Conservation (phyloP, 1,140 invertebrate species). For the Orchestia grillus region DNA sequence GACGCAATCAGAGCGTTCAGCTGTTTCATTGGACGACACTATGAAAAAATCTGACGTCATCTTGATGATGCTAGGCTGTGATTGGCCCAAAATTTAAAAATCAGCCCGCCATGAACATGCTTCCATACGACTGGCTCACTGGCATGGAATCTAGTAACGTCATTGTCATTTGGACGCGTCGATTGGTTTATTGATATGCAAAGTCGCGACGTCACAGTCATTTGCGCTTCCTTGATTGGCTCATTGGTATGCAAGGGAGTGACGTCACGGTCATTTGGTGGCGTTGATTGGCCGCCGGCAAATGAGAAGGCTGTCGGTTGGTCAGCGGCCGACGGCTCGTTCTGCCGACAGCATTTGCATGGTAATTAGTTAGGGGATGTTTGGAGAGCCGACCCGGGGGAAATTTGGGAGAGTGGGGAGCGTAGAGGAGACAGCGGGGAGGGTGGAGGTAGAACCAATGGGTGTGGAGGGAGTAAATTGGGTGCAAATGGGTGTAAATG, state of each 20-base stretch:
- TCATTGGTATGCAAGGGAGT: not conserved
- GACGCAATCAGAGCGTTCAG: slow-evolving; percentile 1
- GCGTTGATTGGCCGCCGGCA: slow-evolving; percentile 35
- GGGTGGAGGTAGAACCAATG: not conserved
- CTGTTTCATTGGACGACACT: not conserved
- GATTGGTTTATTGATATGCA: slow-evolving; percentile 42
- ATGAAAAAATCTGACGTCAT: slow-evolving; percentile 45
- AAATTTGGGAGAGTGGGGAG: not conserved
- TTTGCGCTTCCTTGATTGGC: not conserved
- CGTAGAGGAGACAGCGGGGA: not conserved
- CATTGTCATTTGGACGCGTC: not conserved
- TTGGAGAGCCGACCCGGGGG: slow-evolving; percentile 18
- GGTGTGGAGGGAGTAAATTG: not conserved
- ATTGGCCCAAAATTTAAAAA: slow-evolving; percentile 36
- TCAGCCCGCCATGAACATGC: slow-evolving; percentile 7
- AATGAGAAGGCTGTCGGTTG: slow-evolving; percentile 52
- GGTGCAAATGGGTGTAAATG: not conserved
- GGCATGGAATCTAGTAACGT: not conserved
- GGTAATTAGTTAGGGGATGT: slow-evolving; percentile 54
- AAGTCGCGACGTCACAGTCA: not conserved
- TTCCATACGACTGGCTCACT: not conserved
- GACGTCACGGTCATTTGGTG: slow-evolving; percentile 14
- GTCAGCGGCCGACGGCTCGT: slow-evolving; percentile 38
- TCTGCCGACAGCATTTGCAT: slow-evolving; percentile 55
- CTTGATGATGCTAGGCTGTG: not conserved